Evolutionary conservation across 2,797 vertebrate genomes (phyloP).

Genomic region (Amblyraja radiata): DNA sequence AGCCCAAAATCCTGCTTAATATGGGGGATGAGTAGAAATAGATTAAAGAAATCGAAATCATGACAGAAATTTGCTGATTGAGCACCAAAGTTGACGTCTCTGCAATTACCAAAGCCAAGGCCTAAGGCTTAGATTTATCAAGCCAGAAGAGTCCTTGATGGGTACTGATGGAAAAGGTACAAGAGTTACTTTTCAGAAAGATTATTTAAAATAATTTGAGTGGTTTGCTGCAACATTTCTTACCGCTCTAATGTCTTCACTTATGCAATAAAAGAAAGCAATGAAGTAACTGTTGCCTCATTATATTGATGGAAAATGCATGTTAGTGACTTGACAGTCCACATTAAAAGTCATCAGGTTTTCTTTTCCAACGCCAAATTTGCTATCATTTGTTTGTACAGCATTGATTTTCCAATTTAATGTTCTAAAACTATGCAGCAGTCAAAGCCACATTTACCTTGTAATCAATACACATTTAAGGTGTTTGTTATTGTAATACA

Average conservation of each 20-base stretch:
- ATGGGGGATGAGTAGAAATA: neutral
- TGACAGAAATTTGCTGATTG: neutral
- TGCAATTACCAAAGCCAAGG: neutral
- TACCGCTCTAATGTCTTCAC: neutral
- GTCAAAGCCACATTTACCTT: no score
- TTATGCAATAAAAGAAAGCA: neutral
- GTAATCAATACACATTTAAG: no score
- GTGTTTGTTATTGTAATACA: no score
- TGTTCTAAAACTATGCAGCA: no score
- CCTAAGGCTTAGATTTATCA: neutral
- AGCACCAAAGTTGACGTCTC: neutral
- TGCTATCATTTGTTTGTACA: neutral
- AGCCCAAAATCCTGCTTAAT: neutral
- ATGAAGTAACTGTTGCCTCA: neutral
- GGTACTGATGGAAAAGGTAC: neutral
- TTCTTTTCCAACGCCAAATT: neutral
- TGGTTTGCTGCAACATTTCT: neutral
- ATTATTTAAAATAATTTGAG: neutral
- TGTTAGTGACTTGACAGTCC: neutral
- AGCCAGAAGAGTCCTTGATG: neutral
- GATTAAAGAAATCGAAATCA: no score
- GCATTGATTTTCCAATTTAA: no score
- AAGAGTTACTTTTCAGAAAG: neutral
- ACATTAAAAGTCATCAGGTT: neutral
- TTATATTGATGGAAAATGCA: neutral